Conservation (phyloP, 2,888 invertebrate species). For the Nomada flava region DNA sequence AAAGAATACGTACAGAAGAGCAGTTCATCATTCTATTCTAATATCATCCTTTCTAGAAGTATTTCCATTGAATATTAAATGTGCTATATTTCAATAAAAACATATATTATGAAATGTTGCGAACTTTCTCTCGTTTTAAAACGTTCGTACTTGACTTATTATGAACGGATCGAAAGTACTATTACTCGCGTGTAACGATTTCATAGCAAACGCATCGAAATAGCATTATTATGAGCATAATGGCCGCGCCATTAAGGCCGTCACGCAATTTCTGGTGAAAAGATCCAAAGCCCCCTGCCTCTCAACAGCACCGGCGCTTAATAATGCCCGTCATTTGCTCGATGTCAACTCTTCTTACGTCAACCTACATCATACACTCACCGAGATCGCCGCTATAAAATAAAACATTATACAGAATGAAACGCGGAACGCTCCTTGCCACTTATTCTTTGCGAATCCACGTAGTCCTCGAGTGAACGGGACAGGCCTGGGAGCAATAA, state of each 20-base stretch:
- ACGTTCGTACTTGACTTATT: too few relatives aligned
- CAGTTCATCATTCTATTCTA: not conserved
- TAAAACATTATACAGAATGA: not conserved
- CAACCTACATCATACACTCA: too few relatives aligned
- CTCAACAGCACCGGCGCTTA: not conserved
- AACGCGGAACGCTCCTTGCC: not conserved
- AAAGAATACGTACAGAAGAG: not conserved
- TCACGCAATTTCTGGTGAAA: not conserved
- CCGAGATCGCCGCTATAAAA: not conserved
- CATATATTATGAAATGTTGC: too few relatives aligned
- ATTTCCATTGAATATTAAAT: too few relatives aligned
- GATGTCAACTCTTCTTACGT: constrained; percentile 5
- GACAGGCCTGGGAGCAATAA: not conserved
- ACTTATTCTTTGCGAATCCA: not conserved
- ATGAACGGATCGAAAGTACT: too few relatives aligned
- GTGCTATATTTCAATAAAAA: too few relatives aligned
- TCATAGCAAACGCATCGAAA: not conserved
- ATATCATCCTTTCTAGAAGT: too few relatives aligned
- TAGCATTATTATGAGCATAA: not conserved
- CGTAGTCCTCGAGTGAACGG: not conserved
- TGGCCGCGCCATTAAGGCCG: not conserved
- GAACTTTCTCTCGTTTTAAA: too few relatives aligned
- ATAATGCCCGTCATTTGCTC: constrained; percentile 2
- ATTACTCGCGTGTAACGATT: not conserved
- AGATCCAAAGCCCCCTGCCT: not conserved